Evolutionary conservation across 2,888 invertebrate species (phyloP).

Genomic region (Apodemia hepburni): DNA sequence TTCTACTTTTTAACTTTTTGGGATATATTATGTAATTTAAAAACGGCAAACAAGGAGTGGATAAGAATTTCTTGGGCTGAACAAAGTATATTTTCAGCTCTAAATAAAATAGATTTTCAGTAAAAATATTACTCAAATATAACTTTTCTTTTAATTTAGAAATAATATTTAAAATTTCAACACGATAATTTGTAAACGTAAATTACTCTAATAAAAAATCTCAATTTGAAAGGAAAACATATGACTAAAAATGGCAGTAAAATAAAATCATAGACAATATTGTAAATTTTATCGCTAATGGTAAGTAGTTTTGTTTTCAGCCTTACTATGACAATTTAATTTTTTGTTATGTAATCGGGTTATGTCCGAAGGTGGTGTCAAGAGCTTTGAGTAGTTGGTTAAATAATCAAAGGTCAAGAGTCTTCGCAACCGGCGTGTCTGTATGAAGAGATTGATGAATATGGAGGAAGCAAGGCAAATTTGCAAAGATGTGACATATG

Average conservation of each 20-base stretch:
- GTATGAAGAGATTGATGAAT: too few relatives aligned
- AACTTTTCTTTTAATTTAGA: conserved; percentile 37
- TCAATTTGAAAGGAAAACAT: conserved; percentile 66
- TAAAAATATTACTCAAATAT: conserved; percentile 14
- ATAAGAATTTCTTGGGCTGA: background rate
- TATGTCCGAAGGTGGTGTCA: too few relatives aligned
- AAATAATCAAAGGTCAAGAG: too few relatives aligned
- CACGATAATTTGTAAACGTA: conserved; percentile 68
- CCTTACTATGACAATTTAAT: too few relatives aligned
- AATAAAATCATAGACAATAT: conserved; percentile 64
- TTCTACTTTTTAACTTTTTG: background rate
- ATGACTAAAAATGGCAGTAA: conserved; percentile 74
- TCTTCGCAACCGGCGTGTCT: too few relatives aligned
- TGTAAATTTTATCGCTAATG: background rate
- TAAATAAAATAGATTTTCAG: background rate
- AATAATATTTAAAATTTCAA: conserved; percentile 52
- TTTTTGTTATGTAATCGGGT: too few relatives aligned
- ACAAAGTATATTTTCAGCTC: background rate
- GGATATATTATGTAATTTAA: background rate
- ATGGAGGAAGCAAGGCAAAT: too few relatives aligned
- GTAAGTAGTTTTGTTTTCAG: too few relatives aligned
- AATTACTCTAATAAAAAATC: conserved; percentile 53
- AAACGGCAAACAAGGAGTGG: background rate
- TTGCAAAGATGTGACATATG: too few relatives aligned
- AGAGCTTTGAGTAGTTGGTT: too few relatives aligned